A percentile compares a stretch with the other conserved stretches of the same genome.
Evolutionary conservation across 2,888 invertebrate species (phyloP).

Genomic region (Oasisia sp.): DNA sequence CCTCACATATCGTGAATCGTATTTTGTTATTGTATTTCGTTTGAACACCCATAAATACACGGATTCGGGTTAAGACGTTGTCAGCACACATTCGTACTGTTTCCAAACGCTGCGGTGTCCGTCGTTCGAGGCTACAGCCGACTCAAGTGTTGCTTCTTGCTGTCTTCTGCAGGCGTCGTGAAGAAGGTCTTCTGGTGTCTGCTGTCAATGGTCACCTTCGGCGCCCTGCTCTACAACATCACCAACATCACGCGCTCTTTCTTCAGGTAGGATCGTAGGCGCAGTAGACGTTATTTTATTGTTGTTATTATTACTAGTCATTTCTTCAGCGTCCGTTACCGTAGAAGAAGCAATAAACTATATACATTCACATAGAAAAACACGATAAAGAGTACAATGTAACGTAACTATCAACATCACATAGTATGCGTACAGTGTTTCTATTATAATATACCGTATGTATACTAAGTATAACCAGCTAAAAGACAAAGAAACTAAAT

Average conservation of each 20-base stretch:
- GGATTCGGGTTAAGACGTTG: neutral
- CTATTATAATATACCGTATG: too few relatives aligned
- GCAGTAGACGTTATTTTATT: too few relatives aligned
- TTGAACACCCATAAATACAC: neutral
- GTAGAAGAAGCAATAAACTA: too few relatives aligned
- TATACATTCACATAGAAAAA: too few relatives aligned
- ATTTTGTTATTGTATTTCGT: neutral
- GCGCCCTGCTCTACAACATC: slow-evolving; percentile 19
- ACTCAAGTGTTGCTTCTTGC: neutral
- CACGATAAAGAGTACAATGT: too few relatives aligned
- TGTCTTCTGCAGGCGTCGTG: neutral
- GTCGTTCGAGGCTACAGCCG: neutral
- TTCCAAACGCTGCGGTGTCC: neutral
- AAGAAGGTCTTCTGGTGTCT: slow-evolving; percentile 23
- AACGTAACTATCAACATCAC: too few relatives aligned
- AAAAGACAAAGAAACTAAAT: too few relatives aligned
- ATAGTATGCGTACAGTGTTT: too few relatives aligned
- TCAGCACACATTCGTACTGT: neutral
- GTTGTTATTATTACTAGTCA: too few relatives aligned
- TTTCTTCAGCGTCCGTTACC: too few relatives aligned
- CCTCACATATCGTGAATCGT: too few relatives aligned
- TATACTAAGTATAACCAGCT: too few relatives aligned
- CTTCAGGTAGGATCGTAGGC: neutral
- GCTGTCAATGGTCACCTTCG: slow-evolving; percentile 17
- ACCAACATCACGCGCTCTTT: slow-evolving; percentile 23